Evolutionary conservation across 2,113 vertebrate genomes (phyloP).

Genomic region (Dasypus novemcinctus): DNA sequence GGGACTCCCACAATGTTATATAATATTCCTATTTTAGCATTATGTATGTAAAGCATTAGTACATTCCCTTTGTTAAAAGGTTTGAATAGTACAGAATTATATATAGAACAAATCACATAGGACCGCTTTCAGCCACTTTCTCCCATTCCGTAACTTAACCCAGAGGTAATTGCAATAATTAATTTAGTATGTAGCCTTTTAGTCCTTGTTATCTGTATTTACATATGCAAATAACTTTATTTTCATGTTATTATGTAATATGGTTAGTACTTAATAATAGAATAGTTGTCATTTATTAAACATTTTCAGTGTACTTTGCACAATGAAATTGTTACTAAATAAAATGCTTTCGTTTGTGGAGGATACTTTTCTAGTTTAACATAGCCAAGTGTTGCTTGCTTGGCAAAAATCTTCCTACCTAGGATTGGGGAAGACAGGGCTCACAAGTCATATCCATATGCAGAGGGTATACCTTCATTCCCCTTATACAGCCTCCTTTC

Average conservation of each 20-base stretch:
- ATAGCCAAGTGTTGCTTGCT: neutral
- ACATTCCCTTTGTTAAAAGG: neutral
- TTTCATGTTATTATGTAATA: neutral
- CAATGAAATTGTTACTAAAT: neutral
- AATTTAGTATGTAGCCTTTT: neutral
- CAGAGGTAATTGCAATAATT: neutral
- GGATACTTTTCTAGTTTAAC: conserved; percentile 10
- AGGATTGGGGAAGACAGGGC: neutral
- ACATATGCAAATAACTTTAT: neutral
- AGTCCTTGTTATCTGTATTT: neutral
- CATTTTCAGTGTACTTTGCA: neutral
- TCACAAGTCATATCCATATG: neutral
- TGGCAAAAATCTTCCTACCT: neutral
- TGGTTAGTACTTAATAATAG: neutral
- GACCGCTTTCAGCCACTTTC: neutral
- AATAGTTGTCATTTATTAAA: conserved; percentile 27
- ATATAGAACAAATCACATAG: neutral
- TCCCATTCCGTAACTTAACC: neutral
- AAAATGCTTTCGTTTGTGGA: neutral
- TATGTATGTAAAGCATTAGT: neutral
- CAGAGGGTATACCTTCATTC: neutral
- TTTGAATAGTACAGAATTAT: neutral
- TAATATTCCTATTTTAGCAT: conserved; percentile 1
- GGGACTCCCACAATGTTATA: neutral
- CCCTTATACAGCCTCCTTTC: neutral